Base-by-base conservation (phyloP, 1,140 invertebrate genomes). In the Dendrolimus punctatus region DNA sequence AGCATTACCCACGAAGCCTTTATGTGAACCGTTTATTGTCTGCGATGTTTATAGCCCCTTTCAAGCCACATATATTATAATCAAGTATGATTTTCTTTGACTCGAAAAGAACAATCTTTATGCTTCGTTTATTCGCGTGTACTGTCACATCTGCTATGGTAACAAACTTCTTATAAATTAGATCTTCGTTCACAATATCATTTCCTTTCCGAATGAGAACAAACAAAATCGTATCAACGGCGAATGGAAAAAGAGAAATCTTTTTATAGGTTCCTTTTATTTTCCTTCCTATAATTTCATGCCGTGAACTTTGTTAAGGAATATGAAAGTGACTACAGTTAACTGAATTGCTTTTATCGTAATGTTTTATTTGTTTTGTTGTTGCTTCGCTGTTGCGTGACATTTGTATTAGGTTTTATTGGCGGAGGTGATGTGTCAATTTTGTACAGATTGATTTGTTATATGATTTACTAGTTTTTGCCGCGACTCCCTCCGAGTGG, bases 301-400 rank as follows among this genome's bases (percentile, higher is more conserved):
- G 39, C 38, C 44, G 39, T 50, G 41, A 57, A 62, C 51, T 57
- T 62, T 40, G 47, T 53, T 46, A 57, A 49, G 40, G 48, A 46
- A 53, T 54, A 47, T 9, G 40, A 53, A 49, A 54, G 55, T 46
- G 58, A 56, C 46, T 57, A 55, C 52, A 48, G 49, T 60, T 56
- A 55, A 50, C 58, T 38, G 41, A 60, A 57, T 56, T 56, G 58
- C 42, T 50, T 56, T 60, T 57, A 53, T 60, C 51, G 44, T 38
- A 48, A 45, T 41, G 47, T 55, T 57, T 62, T 62, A 55, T 54
- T 48, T 57, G 49, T 54, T 40, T 57, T 51, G 46, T 46, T 49
- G 52, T 54, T 44, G 42, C 36, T 55, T 37, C 46, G 51, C 39
- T 44, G 48, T 10, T 44, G 8, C 43, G 8, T 51, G 46, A 49